phyloP scores from a whole-genome alignment of 2,113 vertebrate genomes.

The Podocnemis expansa region DNA sequence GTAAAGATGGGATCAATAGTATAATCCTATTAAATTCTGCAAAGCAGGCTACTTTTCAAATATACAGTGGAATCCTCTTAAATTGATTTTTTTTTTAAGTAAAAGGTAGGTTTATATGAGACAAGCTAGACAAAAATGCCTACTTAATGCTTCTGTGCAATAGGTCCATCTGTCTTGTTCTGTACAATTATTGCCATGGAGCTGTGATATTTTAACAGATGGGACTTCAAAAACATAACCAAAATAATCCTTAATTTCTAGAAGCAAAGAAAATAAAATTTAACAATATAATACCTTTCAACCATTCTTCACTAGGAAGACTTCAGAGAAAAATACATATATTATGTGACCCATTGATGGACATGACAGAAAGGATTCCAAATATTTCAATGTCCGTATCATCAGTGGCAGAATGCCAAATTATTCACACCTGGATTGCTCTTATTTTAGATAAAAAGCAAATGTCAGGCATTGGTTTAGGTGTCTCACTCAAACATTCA shows the following conservation, averaged over 20 bases:
- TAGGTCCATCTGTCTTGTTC: background rate
- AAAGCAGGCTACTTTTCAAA: conserved; percentile 75
- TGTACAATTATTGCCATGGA: background rate
- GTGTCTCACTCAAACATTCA: background rate
- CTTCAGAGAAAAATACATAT: background rate
- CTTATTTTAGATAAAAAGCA: background rate
- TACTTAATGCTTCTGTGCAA: conserved; percentile 22
- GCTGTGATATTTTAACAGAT: background rate
- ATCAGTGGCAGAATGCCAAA: background rate
- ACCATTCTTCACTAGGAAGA: background rate
- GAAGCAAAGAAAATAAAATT: background rate
- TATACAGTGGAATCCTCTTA: conserved; percentile 75
- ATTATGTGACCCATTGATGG: background rate
- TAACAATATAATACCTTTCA: background rate
- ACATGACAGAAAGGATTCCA: background rate
- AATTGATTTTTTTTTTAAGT: conserved; percentile 74
- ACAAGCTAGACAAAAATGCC: conserved; percentile 19
- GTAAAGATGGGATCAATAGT: conserved; percentile 76
- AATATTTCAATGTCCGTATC: background rate
- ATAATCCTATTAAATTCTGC: conserved; percentile 81
- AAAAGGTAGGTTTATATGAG: conserved; percentile 61
- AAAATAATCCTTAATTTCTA: background rate
- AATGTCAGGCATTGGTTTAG: background rate
- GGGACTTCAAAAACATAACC: background rate
- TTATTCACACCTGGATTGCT: background rate